Conservation (phyloP, 1,140 invertebrate species). For the Caenorhabditis tropicalis region DNA sequence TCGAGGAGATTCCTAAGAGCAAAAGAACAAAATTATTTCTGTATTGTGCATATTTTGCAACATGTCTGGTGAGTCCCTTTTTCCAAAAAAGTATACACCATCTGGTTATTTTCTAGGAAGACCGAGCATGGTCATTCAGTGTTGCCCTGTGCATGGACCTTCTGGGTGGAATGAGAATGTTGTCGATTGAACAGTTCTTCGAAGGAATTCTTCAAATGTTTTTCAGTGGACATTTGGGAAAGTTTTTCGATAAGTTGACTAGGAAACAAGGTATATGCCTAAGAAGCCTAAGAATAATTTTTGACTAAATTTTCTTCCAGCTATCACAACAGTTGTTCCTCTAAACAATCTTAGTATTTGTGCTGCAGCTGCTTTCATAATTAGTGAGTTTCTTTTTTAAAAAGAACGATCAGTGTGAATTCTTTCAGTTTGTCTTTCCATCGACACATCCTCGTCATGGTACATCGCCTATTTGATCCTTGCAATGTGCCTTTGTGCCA, state of each 20-base stretch:
- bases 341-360: conserved; percentile 51
- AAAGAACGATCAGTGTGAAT: neutral
- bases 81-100: neutral
- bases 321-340: conserved; percentile 25
- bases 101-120: conserved; percentile 32
- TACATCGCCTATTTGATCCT: conserved; percentile 23
- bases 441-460: neutral
- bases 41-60: conserved; percentile 46
- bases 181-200: conserved; percentile 49
- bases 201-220: conserved; percentile 53
- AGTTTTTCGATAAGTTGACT: neutral
- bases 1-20: too few relatives aligned
- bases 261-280: conserved; percentile 42
- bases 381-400: neutral
- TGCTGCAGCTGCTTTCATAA: conserved; percentile 22
- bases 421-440: conserved; percentile 26
- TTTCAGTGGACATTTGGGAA: conserved; percentile 43
- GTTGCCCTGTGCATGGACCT: conserved; percentile 52
- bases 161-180: conserved; percentile 51
- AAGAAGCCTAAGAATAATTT: too few relatives aligned
- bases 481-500: conserved; percentile 45
- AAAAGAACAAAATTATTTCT: neutral
- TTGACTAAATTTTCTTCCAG: neutral
- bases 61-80: conserved; percentile 47
- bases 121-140: conserved; percentile 49